phyloP scores from a whole-genome alignment of 2,797 vertebrate species.

The Alauda arvensis region DNA sequence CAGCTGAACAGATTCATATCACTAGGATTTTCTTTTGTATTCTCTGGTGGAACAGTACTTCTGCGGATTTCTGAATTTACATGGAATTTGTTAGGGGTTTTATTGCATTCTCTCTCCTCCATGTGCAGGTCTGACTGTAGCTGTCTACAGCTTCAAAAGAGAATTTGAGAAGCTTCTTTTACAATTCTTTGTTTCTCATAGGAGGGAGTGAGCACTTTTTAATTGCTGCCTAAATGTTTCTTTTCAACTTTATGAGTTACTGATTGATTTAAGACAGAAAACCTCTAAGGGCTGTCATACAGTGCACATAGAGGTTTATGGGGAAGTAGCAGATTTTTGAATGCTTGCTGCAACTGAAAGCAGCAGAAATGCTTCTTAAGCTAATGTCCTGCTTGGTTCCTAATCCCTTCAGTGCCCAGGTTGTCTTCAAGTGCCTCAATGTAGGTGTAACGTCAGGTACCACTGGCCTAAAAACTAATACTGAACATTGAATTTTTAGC shows the following conservation, averaged over 20 bases:
- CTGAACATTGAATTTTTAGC: neutral
- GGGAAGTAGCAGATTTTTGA: neutral
- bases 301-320: neutral
- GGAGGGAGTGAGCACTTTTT: neutral
- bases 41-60: neutral
- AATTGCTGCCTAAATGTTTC: neutral
- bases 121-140: rapidly evolving
- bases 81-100: neutral
- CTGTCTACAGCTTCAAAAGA: neutral
- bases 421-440: neutral
- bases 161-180: neutral
- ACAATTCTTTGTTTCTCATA: neutral
- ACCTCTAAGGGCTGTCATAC: neutral
- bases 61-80: neutral
- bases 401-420: neutral
- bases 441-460: neutral
- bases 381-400: neutral
- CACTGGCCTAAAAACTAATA: neutral
- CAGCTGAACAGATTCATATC: neutral
- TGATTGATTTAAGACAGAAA: neutral
- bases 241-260: neutral
- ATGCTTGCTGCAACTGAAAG: neutral
- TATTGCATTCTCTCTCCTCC: neutral
- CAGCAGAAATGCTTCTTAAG: neutral
- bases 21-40: neutral